Percentiles rank a stretch among this genome's conserved stretches.
These are phyloP conservation scores for Ophioninae sp. DNA, from an alignment of 2,888 invertebrate genomes.

Conservation along the genomic window DNA sequence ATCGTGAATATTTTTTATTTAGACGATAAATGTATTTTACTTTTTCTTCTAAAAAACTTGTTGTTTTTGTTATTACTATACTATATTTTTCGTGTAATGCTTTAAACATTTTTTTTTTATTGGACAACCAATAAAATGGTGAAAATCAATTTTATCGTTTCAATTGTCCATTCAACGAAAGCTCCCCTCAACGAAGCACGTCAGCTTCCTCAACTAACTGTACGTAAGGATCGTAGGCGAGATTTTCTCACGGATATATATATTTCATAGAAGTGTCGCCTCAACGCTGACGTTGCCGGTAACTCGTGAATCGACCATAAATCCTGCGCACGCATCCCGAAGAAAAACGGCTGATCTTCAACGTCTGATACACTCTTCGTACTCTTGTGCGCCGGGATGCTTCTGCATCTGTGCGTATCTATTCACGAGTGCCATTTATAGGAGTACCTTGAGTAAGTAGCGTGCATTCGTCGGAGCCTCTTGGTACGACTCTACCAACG, in stretches of 20 bases:
- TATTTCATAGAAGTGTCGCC: constrained; percentile 26
- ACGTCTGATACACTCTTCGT: constrained; percentile 45
- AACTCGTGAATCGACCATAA: constrained; percentile 50
- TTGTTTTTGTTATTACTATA: too few species aligned
- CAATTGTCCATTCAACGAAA: neutral
- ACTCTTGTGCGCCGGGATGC: constrained; percentile 13
- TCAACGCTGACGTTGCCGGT: constrained; percentile 34
- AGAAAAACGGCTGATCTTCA: constrained; percentile 37
- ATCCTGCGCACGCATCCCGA: constrained; percentile 21
- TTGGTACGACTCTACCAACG: neutral
- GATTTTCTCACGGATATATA: constrained; percentile 23
- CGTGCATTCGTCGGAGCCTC: constrained; percentile 14
- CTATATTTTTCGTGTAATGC: too few species aligned
- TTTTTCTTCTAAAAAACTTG: neutral
- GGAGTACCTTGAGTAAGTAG: constrained; percentile 42
- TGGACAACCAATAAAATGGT: neutral
- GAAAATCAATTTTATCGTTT: neutral
- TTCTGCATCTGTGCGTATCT: constrained; percentile 26
- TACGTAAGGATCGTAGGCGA: neutral
- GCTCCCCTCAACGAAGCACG: neutral
- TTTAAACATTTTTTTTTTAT: too few species aligned
- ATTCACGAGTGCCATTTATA: constrained; percentile 38
- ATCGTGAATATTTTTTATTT: neutral
- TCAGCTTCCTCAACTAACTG: neutral
- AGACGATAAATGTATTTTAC: neutral